Evolutionary conservation across 2,888 invertebrate species (phyloP), one percentile per base, ranked within the genome.

Genomic region (Volucella bombylans): DNA sequence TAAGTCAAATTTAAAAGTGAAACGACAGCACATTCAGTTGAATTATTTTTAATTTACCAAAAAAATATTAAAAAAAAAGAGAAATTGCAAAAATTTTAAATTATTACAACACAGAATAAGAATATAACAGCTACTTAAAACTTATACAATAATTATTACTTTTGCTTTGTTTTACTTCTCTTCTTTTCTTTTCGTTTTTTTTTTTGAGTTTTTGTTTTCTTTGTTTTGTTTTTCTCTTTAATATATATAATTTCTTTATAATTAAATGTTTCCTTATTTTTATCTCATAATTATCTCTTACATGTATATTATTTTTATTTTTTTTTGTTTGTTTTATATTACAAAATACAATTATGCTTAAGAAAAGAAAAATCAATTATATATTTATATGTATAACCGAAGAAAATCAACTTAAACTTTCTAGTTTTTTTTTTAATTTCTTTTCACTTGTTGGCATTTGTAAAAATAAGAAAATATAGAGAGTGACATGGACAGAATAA

Each of bases 191-290:
- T 39, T 83, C 86, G 14, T 31, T 62, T 61, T 31, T 62, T 38
- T 71, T 52, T 61, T 39, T 15, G 9, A 38, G 18, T 47, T 87
- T 67, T 59, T 88, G 88, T 88, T 88, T 89, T 88, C 89, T 89
- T 88, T 88, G 73, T 78, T 87, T 86, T 87, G 73, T 80, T 68
- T 87, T 86, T 78, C 81, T 73, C 67, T 71, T 83, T 59, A 23
- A n/a, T 77, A n/a, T 81, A 85, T 81, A 69, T 79, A 61, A 57
- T 86, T 55, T 55, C 15, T 82, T 50, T 72, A 77, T 74, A 78
- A 73, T 82, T 74, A 71, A 52, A 31, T 31, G 31, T 50, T 78
- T 54, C 71, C 61, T 79, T 86, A 73, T 59, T 52, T 47, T 52
- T 86, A 61, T 61, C 47, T 76, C 65, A 47, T 76, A 81, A 49